Conservation (phyloP, 2,113 vertebrate genomes). For the Chaetops frenatus region DNA sequence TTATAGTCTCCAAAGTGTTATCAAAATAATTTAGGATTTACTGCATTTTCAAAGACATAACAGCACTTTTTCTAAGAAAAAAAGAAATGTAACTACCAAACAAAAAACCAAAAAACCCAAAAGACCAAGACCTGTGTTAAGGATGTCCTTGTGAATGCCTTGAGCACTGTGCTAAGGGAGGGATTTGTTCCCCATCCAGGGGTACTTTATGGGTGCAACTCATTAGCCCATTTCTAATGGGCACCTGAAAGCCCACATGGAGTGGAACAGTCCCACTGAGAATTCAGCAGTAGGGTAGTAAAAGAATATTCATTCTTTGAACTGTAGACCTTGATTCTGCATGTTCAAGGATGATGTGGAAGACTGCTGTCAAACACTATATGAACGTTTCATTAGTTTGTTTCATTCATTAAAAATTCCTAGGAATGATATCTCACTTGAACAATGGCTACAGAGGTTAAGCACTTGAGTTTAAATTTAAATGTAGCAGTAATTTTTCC, state of each 20-base stretch:
- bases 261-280: background rate
- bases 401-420: background rate
- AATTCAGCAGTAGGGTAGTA: background rate
- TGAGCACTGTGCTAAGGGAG: background rate
- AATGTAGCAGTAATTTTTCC: background rate
- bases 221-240: background rate
- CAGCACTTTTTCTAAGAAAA: background rate
- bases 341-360: background rate
- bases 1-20: background rate
- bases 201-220: background rate
- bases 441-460: background rate
- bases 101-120: accelerated
- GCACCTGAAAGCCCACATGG: background rate
- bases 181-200: no score
- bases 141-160: accelerated
- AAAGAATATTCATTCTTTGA: background rate
- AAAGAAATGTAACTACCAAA: background rate
- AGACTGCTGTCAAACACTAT: background rate
- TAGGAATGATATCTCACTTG: background rate
- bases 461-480: background rate
- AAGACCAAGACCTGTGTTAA: background rate
- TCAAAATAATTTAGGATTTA: background rate
- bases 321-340: background rate
- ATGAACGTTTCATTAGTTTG: background rate
- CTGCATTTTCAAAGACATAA: background rate